phyloP scores from a whole-genome alignment of 92 coral and sea anemone genomes.

The Zoanthus sansibaricus region DNA sequence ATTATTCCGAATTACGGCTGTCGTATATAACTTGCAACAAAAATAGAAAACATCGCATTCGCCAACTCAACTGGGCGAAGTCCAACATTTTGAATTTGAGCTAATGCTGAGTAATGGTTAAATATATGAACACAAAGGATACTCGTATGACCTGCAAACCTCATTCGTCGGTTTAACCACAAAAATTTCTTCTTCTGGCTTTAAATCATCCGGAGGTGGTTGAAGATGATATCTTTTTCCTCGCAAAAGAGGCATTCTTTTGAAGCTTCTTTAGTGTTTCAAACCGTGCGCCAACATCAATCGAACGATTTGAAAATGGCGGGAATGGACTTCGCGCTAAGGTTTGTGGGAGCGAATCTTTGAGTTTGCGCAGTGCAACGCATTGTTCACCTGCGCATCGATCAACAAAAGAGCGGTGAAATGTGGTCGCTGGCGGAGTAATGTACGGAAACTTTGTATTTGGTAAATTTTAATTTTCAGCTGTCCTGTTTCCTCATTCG shows the following conservation, averaged over 20 bases:
- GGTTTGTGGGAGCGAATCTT: conserved; percentile 34
- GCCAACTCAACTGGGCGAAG: too few relatives aligned
- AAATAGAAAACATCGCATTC: too few relatives aligned
- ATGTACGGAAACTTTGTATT: conserved; percentile 40
- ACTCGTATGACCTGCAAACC: conserved; percentile 92
- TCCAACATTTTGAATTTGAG: too few relatives aligned
- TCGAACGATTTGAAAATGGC: conserved; percentile 87
- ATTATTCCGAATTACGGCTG: too few relatives aligned
- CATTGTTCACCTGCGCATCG: conserved; percentile 80
- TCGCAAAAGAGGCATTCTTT: conserved; percentile 84
- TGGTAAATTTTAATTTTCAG: not conserved
- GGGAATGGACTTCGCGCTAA: conserved; percentile 66
- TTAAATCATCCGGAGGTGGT: conserved; percentile 79
- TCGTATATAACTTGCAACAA: too few relatives aligned
- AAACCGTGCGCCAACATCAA: conserved; percentile 26
- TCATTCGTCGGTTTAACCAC: conserved; percentile 89
- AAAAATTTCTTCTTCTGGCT: conserved; percentile 85
- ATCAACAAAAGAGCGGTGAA: conserved; percentile 80
- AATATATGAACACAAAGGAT: conserved; percentile 66
- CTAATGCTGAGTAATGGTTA: too few relatives aligned
- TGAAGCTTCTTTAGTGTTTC: conserved; percentile 18
- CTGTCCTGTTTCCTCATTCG: conserved; percentile 9
- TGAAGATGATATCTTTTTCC: conserved; percentile 71
- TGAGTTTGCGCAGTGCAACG: conserved; percentile 80
- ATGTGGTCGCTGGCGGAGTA: conserved; percentile 57